A percentile compares a stretch with the other conserved stretches of the same genome.
phyloP scores from a whole-genome alignment of 2,113 vertebrate genomes.

The Oxyura jamaicensis region DNA sequence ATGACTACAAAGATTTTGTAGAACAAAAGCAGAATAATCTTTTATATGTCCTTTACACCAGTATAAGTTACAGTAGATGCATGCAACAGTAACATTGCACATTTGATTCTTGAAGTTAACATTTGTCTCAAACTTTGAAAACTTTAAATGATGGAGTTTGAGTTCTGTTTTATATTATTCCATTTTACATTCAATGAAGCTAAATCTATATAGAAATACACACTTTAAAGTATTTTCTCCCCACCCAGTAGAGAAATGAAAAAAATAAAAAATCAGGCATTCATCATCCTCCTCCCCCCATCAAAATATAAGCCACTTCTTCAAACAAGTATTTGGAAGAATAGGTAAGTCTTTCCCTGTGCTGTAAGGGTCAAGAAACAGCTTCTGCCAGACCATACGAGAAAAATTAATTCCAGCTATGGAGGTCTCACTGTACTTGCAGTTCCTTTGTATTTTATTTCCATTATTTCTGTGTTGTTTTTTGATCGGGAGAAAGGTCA shows the following conservation, averaged over 20 bases:
- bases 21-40: neutral
- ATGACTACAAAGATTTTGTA: neutral
- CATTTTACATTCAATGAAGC: neutral
- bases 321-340: neutral
- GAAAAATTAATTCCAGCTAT: neutral
- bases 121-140: neutral
- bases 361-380: neutral
- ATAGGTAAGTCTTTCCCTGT: neutral
- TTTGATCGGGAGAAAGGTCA: neutral
- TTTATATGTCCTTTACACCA: neutral
- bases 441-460: neutral
- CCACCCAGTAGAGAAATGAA: neutral
- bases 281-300: neutral
- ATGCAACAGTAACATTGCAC: neutral
- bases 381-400: neutral
- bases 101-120: neutral
- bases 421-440: neutral
- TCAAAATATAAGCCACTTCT: neutral
- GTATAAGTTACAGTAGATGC: neutral
- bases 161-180: neutral
- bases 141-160: neutral
- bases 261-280: accelerated
- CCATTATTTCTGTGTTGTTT: neutral
- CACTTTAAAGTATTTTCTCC: neutral
- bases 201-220: neutral